Base-by-base conservation (phyloP, 2,113 vertebrate genomes). In the Phalacrocorax brasilianus region DNA sequence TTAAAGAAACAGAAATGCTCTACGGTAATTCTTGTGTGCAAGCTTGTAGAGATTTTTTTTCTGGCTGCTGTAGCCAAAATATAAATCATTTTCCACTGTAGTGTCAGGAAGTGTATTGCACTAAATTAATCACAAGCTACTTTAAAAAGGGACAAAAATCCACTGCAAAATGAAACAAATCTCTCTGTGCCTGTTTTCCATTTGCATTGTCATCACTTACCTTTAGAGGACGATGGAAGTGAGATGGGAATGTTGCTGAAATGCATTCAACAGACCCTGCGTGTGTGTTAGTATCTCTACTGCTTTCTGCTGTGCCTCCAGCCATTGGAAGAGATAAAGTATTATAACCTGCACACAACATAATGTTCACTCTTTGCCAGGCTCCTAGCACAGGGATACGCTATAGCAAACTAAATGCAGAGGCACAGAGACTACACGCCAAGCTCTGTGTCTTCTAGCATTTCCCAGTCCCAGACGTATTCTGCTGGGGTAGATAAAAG, bases 191-290 rank as follows among this genome's bases (percentile, higher is more conserved):
- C 97, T 96, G 85, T 86, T 97, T 91, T 95, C 70, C 83, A 83
- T 94, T 96, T 97, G 78, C 74, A 85, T 92, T 97, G 95, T 97
- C 95, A 97, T 96, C 91, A 96, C 88, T 94, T 94, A 95, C 91
- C 89, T 97, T 91, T 75, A 77, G 95, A 95, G 79, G 82, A 88
- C 19, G 4, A 76, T 78, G 74, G 87, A 92, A 93, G 82, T 47
- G 92, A 97, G 94, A 96, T 49, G 65, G 26, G 65, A 66, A 89
- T 85, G 73, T 63, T 95, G 79, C 53, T 79, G 70, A 94, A 95
- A 79, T 72, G 71, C 33, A 86, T 79, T 81, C 66, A 96, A 21
- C 83, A 90, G 84, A 67, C 52, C 35, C 40, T 28, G 32, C 63
- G 73, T 58, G 18, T 45, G 58, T 62, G 53, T 81, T 52, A 91